Evolutionary conservation across 2,888 invertebrate genomes (phyloP).

Genomic region (Argyra leucocephala): DNA sequence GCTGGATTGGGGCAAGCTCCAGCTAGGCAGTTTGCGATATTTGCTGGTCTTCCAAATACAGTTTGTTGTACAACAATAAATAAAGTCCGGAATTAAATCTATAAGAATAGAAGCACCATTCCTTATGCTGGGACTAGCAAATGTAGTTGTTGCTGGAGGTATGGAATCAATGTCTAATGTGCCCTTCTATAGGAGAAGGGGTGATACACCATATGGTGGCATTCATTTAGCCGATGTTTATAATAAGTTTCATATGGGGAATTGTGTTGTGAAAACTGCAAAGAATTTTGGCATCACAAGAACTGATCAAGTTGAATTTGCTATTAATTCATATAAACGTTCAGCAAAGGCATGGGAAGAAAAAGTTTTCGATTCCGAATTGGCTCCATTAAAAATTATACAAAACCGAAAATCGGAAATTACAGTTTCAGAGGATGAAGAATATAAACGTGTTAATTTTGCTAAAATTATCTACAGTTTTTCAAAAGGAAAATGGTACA

Average conservation of each 20-base stretch:
- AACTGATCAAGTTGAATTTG: constrained; percentile 88
- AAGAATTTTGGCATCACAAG: constrained; percentile 78
- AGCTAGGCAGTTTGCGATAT: constrained; percentile 86
- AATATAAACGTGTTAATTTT: constrained; percentile 87
- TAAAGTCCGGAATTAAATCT: constrained; percentile 97
- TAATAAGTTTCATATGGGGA: constrained; percentile 96
- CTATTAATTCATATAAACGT: constrained; percentile 80
- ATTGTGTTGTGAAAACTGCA: constrained; percentile 95
- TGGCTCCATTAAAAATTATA: constrained; percentile 73
- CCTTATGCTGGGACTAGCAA: constrained; percentile 70
- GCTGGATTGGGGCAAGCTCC: constrained; percentile 79
- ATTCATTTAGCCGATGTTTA: constrained; percentile 97
- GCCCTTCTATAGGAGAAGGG: constrained; percentile 86
- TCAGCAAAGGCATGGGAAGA: constrained; percentile 72
- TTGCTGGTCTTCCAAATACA: constrained; percentile 81
- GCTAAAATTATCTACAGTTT: constrained; percentile 84
- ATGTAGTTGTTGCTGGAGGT: constrained; percentile 89
- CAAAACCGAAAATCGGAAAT: constrained; percentile 73
- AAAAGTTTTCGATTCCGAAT: constrained; percentile 71
- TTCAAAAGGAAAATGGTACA: constrained; percentile 87
- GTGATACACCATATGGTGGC: constrained; percentile 81
- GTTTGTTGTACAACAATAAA: constrained; percentile 90
- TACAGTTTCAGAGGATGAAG: constrained; percentile 80
- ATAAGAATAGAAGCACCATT: constrained; percentile 89
- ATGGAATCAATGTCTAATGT: constrained; percentile 99